Evolutionary conservation across 2,888 invertebrate genomes (phyloP), one percentile per base, ranked within the genome.

Genomic region (Lepidocyrtoides sp.): DNA sequence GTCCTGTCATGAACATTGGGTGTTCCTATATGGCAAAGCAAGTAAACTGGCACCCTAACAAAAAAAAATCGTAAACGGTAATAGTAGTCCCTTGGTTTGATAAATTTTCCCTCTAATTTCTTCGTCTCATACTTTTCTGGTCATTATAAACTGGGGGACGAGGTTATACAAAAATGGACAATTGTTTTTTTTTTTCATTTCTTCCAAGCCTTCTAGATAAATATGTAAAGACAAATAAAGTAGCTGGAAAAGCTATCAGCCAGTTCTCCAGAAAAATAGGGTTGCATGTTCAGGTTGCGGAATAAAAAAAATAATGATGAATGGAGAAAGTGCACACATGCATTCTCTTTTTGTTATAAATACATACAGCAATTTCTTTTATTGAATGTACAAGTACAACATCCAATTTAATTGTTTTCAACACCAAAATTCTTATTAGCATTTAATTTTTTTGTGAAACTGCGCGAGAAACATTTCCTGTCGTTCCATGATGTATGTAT

Each of bases 381-480:
- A 7, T 23, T 36, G 36, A 36, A 36, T 12, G 36, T 36, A n/a
- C n/a, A n/a, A n/a, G 17, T n/a, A 36, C n/a, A 23, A 12, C 26
- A 29, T 36, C 17, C n/a, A 17, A 54, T 48, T n/a, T 82, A 60
- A 57, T 57, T 69, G 36, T 41, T 69, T 69, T 41, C 23, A 66
- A 41, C 63, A 83, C 82, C 60, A 66, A 79, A 26, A 54, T 51
- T 8, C 17, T 32, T 54, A 79, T 79, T 79, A 57, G 57, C 57
- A 79, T 79, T 79, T 79, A 79, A 54, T 54, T 32, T 79, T 79
- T 29, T 4, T 8, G 75, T 48, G 5, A 2, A 17, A 32, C 51
- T 20, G 29, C 54, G 79, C 2, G 54, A 79, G 44, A 54, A 79
- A 8, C 79, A 54, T 10, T 79, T 79, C 79, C 79, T 79, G 79